Base-by-base conservation (phyloP, 1,140 invertebrate species). In the Ptiloglossa arizonensis region DNA sequence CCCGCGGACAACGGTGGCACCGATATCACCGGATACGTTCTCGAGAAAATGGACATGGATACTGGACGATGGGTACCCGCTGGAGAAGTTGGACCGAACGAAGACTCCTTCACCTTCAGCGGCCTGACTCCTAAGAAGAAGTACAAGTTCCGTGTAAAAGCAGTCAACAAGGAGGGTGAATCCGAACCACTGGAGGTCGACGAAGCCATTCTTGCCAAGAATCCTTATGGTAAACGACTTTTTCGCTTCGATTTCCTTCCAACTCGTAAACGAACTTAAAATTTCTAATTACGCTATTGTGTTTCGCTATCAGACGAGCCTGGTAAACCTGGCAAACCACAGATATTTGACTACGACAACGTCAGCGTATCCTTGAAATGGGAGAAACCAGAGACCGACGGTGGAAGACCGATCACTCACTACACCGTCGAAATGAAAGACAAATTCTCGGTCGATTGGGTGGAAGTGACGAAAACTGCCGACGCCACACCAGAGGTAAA, bases 121-220 rank as follows among this genome's bases (percentile, higher is more conserved):
- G 97, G 98, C 38, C 94, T 99, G 0, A 98, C 97, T 15, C 98
- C 98, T 0, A 98, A 98, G 86, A 99, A 99, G 92, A 98, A 98
- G 87, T 99, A 99, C 92, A 99, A 99, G 92, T 99, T 99, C 94
- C 94, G 99, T 57, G 98, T 99, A 0, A 98, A 98, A 86, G 99
- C 99, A 41, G 97, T 98, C 41, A 99, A 99, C 91, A 99, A 99
- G 89, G 99, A 99, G 93, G 99, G 99, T 2, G 97, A 98, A 93
- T 98, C 98, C 0, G 98, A 99, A 85, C 98, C 99, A 32, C 92
- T 99, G 56, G 97, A 98, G 91, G 98, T 97, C 35, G 96, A 96
- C 15, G 97, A 97, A 85, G 93, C 96, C 5, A 98, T 98, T 83
- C 81, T 96, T 41, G 98, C 98, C 38, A 99, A 97, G 90, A 99